Conservation (phyloP, 2,888 invertebrate genomes). For the Drosophila emarginata region DNA sequence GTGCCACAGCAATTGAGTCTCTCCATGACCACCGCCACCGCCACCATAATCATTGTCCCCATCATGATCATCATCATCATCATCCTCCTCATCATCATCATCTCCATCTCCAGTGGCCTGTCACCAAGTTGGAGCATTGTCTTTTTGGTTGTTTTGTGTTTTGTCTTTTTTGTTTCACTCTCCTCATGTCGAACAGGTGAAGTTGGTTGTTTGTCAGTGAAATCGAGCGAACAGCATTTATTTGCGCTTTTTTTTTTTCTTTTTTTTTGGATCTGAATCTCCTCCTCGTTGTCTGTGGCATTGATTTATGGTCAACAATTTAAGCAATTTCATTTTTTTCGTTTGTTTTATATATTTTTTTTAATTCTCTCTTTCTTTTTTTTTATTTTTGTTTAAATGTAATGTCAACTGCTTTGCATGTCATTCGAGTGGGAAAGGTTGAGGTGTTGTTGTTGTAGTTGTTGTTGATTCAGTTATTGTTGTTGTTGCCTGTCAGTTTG, state of each 20-base stretch:
- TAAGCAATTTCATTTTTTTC: conserved; percentile 59
- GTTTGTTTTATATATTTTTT: conserved; percentile 38
- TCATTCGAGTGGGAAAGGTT: conserved; percentile 47
- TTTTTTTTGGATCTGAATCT: conserved; percentile 48
- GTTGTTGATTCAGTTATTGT: not conserved
- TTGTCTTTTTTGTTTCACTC: not conserved
- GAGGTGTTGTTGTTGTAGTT: conserved; percentile 42
- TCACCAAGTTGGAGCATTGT: conserved; percentile 69
- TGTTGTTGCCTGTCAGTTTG: conserved; percentile 42
- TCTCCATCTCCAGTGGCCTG: conserved; percentile 33
- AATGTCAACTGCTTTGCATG: conserved; percentile 74
- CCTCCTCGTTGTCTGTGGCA: conserved; percentile 35
- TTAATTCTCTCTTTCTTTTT: conserved; percentile 21
- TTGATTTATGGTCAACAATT: conserved; percentile 66
- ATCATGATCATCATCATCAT: not conserved
- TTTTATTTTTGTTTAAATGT: conserved; percentile 46
- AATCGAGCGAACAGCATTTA: conserved; percentile 67
- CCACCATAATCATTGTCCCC: conserved; percentile 48
- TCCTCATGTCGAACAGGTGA: conserved; percentile 63
- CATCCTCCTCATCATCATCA: not conserved
- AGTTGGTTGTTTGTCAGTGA: conserved; percentile 61
- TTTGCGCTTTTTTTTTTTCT: conserved; percentile 40
- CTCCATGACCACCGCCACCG: conserved; percentile 21
- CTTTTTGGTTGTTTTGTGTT: conserved; percentile 23
- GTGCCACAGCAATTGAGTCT: conserved; percentile 72